phyloP scores from a whole-genome alignment of 2,797 vertebrate species.

The Coluber constrictor region DNA sequence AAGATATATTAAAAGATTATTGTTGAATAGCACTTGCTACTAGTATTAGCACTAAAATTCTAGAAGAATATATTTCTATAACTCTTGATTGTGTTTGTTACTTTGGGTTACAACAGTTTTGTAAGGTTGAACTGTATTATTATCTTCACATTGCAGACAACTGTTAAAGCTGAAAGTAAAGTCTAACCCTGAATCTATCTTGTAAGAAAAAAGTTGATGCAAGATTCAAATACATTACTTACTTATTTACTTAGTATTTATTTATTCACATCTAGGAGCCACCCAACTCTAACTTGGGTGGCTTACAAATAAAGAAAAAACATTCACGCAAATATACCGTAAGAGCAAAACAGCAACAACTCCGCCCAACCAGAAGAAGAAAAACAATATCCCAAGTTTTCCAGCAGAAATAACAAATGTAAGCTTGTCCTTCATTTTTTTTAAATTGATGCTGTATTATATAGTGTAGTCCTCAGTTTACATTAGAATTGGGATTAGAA shows the following conservation, averaged over 20 bases:
- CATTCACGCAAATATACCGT: not conserved
- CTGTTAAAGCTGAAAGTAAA: not conserved
- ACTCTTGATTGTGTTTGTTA: not conserved
- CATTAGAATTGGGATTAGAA: not conserved
- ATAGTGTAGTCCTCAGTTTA: not conserved
- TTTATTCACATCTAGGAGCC: not conserved
- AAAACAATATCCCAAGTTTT: not conserved
- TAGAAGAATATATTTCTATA: not conserved
- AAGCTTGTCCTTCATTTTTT: not conserved
- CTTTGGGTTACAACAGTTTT: not conserved
- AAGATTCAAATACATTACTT: not conserved
- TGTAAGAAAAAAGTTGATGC: not conserved
- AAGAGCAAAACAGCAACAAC: not conserved
- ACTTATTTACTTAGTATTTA: not conserved
- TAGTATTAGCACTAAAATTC: not conserved
- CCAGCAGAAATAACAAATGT: not conserved
- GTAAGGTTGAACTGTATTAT: not conserved
- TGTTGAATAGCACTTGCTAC: not conserved
- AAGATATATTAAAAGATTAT: not conserved
- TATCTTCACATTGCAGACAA: not conserved
- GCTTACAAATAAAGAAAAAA: not conserved
- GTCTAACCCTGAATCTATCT: not conserved
- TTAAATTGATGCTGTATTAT: not conserved
- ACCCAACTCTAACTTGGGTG: not conserved
- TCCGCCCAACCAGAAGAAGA: not conserved